Conservation (phyloP, 2,888 invertebrate genomes). For the Arctia plantaginis region DNA sequence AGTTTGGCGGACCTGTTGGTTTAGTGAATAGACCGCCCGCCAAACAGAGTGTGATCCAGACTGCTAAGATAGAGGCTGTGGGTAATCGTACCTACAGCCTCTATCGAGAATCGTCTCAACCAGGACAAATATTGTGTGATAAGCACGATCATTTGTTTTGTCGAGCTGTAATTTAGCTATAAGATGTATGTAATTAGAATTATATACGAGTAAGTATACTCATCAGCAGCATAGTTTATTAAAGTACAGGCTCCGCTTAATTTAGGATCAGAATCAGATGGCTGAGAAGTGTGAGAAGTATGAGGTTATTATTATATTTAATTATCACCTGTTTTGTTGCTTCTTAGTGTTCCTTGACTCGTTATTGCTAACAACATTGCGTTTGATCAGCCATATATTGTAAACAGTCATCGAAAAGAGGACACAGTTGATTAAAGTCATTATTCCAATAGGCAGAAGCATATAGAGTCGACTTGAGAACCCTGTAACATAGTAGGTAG, state of each 20-base stretch:
- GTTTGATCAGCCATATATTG: slow-evolving; percentile 20
- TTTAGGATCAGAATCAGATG: not conserved
- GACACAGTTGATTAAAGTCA: slow-evolving; percentile 11
- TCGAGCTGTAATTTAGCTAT: not conserved
- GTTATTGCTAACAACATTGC: not conserved
- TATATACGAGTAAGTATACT: too few relatives aligned
- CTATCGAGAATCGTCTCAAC: not conserved
- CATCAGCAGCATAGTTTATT: too few relatives aligned
- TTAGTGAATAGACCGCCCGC: not conserved
- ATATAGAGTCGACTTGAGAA: not conserved
- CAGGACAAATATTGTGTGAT: not conserved
- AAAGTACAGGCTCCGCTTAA: not conserved
- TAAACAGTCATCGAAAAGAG: slow-evolving; percentile 15
- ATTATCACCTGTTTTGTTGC: slow-evolving; percentile 13
- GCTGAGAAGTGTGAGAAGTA: not conserved
- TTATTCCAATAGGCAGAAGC: slow-evolving; percentile 12
- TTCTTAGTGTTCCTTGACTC: slow-evolving; percentile 12
- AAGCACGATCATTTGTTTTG: not conserved
- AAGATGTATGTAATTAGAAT: too few relatives aligned
- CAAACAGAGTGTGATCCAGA: not conserved
- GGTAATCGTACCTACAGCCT: too few relatives aligned
- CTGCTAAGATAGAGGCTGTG: not conserved
- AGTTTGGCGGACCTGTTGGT: not conserved
- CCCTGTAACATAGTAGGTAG: slow-evolving; percentile 9
- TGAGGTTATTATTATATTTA: not conserved